phyloP scores from a whole-genome alignment of 2,888 invertebrate genomes.

The Listrodromus nycthemerus region DNA sequence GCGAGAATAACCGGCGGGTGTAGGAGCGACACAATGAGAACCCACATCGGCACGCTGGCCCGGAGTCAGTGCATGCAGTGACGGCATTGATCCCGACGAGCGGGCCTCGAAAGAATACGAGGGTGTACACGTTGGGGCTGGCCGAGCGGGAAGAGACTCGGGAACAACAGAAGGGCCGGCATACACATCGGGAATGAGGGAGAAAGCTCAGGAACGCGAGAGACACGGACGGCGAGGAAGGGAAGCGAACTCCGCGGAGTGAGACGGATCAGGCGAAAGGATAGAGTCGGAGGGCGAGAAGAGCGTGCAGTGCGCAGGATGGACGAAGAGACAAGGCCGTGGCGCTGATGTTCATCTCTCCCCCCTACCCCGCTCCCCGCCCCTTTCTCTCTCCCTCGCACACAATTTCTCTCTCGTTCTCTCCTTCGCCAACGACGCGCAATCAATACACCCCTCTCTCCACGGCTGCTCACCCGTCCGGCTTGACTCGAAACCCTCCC shows the following conservation, averaged over 20 bases:
- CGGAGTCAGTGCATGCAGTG: slow-evolving; percentile 70
- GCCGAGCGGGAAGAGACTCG: slow-evolving; percentile 51
- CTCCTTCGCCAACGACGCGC: slow-evolving; percentile 76
- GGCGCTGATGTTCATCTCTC: slow-evolving; percentile 71
- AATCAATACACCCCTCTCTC: slow-evolving; percentile 81
- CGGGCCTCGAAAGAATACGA: slow-evolving; percentile 31
- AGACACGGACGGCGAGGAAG: slow-evolving; percentile 11
- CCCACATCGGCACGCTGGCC: slow-evolving; percentile 67
- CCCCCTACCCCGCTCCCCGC: slow-evolving; percentile 18
- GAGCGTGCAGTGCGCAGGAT: slow-evolving; percentile 62
- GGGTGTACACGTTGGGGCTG: slow-evolving; percentile 37
- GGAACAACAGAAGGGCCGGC: slow-evolving; percentile 61
- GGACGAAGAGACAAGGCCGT: slow-evolving; percentile 71
- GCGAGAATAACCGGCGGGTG: slow-evolving; percentile 1
- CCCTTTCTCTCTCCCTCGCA: slow-evolving; percentile 52
- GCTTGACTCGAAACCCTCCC: slow-evolving; percentile 64
- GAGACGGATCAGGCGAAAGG: slow-evolving; percentile 24
- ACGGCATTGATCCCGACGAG: slow-evolving; percentile 74
- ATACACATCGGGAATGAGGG: slow-evolving; percentile 39
- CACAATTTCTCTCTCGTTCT: slow-evolving; percentile 46
- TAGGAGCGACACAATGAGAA: slow-evolving; percentile 35
- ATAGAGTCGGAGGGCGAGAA: slow-evolving; percentile 36
- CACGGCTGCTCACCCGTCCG: slow-evolving; percentile 51
- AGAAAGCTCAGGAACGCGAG: slow-evolving; percentile 45
- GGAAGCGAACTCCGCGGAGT: slow-evolving; percentile 8